phyloP scores from a whole-genome alignment of 64 coral and sea anemone species.

The Acropora yongei region DNA sequence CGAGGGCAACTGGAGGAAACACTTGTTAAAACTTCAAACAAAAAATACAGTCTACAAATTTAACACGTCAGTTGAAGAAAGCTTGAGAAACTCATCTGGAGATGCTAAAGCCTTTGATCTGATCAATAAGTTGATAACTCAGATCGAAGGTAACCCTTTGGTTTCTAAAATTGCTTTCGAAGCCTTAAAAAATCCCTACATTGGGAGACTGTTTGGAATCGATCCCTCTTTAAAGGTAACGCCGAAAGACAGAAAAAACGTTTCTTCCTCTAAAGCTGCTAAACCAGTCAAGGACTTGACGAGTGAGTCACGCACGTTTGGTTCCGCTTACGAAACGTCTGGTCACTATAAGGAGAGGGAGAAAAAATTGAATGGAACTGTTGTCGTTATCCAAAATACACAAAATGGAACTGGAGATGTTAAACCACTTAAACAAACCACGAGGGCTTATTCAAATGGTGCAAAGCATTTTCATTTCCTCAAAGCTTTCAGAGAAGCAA shows the following conservation, averaged over 20 bases:
- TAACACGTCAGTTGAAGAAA: background rate
- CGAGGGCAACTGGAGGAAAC: background rate
- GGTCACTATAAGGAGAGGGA: background rate
- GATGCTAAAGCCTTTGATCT: background rate
- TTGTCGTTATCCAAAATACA: too few relatives aligned
- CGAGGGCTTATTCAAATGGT: background rate
- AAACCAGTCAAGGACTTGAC: background rate
- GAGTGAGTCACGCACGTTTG: background rate
- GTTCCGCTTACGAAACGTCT: background rate
- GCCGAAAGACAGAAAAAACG: background rate
- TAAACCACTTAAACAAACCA: background rate
- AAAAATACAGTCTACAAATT: background rate
- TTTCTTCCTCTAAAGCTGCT: background rate
- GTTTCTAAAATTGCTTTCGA: constrained; percentile 50
- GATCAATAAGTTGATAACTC: constrained; percentile 10
- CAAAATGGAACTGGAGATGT: background rate
- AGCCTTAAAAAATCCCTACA: constrained; percentile 45
- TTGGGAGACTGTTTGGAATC: constrained; percentile 50
- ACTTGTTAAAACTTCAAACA: background rate
- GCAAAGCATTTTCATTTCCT: background rate
- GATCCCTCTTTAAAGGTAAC: background rate
- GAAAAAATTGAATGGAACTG: background rate
- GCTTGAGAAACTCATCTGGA: background rate
- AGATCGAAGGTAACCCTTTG: constrained; percentile 35
- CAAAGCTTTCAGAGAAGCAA: constrained; percentile 1